Evolutionary conservation across 2,888 invertebrate genomes (phyloP), one percentile per base, ranked within the genome.

Genomic region (Limnephilus rhombicus): DNA sequence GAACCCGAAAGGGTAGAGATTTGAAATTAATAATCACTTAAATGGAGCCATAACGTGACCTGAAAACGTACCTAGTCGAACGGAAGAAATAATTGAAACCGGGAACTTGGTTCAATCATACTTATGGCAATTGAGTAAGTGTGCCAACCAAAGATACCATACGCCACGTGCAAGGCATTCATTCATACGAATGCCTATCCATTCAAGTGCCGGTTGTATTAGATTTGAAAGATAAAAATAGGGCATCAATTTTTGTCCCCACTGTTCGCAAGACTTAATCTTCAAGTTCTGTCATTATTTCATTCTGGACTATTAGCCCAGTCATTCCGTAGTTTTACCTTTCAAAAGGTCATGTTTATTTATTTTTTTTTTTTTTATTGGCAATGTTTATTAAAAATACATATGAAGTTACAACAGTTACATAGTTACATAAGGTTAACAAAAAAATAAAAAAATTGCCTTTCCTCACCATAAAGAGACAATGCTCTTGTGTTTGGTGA

Each of bases 111-210:
- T n/a, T 37, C 83, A 37, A 83, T 83, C 83, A 37, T 41, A 83
- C 83, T 83, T 37, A 37, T 9, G 34, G 83, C 83, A 83, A 37
- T 83, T 83, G 83, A 12, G 24, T 83, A 83, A 83, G 83, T 83
- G 37, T 41, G 31, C 83, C 83, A 83, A 41, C 24, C 41, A 9
- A 41, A 83, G 83, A 83, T 18, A 37, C 7, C 18, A 83, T 68
- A 34, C 4, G 83, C 18, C 31, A 31, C 83, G 83, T 83, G 83
- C 31, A 83, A 24, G 37, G 83, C 37, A 37, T 83, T 83, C 37
- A 24, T 7, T 68, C 9, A 68, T n/a, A 68, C 24, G 24, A 68
- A 68, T 24, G n/a, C 24, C 1, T n/a, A 9, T 68, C 24, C 24
- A 68, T 68, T 68, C 9, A 68, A 68, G 68, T 68, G 68, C 68